These are phyloP conservation scores for Drosophila mauritiana DNA, from an alignment of 1,140 invertebrate species.

Conservation along the genomic window DNA sequence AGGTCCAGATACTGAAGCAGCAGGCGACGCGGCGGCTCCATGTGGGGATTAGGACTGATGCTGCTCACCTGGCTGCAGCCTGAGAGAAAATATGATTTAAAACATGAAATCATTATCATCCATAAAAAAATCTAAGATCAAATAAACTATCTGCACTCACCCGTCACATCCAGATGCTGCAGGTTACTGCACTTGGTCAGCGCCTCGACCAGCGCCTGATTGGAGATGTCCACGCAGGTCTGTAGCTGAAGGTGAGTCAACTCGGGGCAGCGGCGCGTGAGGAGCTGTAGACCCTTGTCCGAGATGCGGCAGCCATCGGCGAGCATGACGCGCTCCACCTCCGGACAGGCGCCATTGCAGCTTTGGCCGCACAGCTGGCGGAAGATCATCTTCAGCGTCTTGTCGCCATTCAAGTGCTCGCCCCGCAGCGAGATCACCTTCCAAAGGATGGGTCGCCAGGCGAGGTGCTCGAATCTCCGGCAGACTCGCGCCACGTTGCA, in stretches of 20 bases:
- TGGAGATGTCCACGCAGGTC: constrained; percentile 87
- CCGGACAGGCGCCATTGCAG: constrained; percentile 86
- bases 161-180: constrained; percentile 90
- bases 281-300: constrained; percentile 89
- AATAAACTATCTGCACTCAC: constrained; percentile 81
- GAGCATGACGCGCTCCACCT: constrained; percentile 88
- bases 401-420: constrained; percentile 89
- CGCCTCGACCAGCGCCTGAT: constrained; percentile 80
- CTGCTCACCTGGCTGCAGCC: constrained; percentile 90
- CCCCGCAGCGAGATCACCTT: constrained; percentile 88
- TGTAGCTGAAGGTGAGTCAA: constrained; percentile 90
- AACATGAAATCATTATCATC: too few relatives aligned
- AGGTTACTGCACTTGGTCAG: constrained; percentile 89
- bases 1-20: constrained; percentile 91
- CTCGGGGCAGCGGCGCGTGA: constrained; percentile 90
- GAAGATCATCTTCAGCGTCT: constrained; percentile 88
- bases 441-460: constrained; percentile 93
- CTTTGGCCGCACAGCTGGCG: constrained; percentile 87
- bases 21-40: constrained; percentile 87
- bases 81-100: constrained; percentile 68
- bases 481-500: constrained; percentile 93
- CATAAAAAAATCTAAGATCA: background rate
- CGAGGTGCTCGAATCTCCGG: constrained; percentile 91
- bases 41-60: constrained; percentile 88
- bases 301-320: constrained; percentile 91